Percentiles rank a stretch among this genome's conserved stretches.
Conservation (phyloP, 2,888 invertebrate species). For the Xanthorhoe designata region DNA sequence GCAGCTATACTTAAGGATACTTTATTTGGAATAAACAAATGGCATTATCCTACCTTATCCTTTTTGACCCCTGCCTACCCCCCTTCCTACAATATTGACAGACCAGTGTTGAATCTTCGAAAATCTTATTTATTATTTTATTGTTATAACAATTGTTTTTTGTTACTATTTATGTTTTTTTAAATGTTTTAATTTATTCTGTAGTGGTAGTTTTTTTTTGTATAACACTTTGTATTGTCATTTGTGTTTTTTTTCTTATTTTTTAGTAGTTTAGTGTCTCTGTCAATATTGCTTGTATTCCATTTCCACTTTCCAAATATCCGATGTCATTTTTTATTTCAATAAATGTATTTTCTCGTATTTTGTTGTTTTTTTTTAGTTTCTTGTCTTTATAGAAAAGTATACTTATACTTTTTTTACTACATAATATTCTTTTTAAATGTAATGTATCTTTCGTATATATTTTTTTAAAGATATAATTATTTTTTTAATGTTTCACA, state of each 20-base stretch:
- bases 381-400: not conserved
- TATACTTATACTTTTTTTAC: not conserved
- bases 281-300: constrained; percentile 84
- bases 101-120: constrained; percentile 83
- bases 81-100: constrained; percentile 81
- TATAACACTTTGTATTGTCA: constrained; percentile 67
- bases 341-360: constrained; percentile 80
- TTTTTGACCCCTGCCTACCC: constrained; percentile 48
- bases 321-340: constrained; percentile 85
- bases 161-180: constrained; percentile 81
- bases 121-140: constrained; percentile 76
- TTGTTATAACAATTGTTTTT: constrained; percentile 80
- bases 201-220: constrained; percentile 71
- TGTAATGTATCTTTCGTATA: too few relatives aligned
- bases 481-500: too few relatives aligned
- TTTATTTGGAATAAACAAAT: constrained; percentile 82
- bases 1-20: constrained; percentile 81
- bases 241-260: constrained; percentile 70
- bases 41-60: constrained; percentile 61
- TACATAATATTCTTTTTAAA: too few relatives aligned
- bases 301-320: constrained; percentile 74
- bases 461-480: too few relatives aligned
- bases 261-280: constrained; percentile 76
- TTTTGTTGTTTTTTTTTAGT: constrained; percentile 62
- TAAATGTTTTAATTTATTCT: constrained; percentile 81